Evolutionary conservation across 2,113 vertebrate species (phyloP).

Genomic region (Bufo bufo): DNA sequence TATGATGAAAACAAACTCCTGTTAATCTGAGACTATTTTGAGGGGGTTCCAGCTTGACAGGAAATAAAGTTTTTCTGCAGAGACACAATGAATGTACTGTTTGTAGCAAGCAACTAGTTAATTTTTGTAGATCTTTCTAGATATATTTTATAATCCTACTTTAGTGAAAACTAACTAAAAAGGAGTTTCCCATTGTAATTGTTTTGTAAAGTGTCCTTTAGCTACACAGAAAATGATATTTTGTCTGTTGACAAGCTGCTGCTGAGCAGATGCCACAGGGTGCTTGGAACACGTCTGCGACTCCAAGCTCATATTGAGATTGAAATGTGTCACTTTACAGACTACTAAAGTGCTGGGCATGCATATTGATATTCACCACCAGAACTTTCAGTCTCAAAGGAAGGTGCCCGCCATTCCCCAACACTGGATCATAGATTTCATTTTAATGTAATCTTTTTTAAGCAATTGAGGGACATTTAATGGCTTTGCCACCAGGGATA

Average conservation of each 20-base stretch:
- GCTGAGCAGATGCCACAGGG: constrained; percentile 7
- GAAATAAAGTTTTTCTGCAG: background rate
- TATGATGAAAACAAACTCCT: background rate
- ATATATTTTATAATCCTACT: background rate
- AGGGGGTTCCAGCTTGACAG: background rate
- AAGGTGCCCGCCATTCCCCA: background rate
- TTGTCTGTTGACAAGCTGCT: background rate
- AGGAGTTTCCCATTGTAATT: background rate
- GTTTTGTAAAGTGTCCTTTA: background rate
- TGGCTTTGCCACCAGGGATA: no score
- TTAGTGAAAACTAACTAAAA: background rate
- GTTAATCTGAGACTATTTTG: background rate
- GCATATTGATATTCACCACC: background rate
- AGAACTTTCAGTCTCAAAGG: background rate
- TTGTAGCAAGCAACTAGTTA: background rate
- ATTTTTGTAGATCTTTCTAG: background rate
- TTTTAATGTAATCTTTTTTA: background rate
- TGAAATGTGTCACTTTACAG: background rate
- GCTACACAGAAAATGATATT: background rate
- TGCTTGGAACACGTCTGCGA: background rate
- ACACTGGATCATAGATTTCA: background rate
- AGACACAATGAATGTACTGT: background rate
- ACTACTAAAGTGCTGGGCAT: background rate
- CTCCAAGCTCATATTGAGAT: background rate
- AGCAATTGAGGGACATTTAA: background rate